Conservation (phyloP, 2,113 vertebrate genomes). For the Catharus bicknelli region DNA sequence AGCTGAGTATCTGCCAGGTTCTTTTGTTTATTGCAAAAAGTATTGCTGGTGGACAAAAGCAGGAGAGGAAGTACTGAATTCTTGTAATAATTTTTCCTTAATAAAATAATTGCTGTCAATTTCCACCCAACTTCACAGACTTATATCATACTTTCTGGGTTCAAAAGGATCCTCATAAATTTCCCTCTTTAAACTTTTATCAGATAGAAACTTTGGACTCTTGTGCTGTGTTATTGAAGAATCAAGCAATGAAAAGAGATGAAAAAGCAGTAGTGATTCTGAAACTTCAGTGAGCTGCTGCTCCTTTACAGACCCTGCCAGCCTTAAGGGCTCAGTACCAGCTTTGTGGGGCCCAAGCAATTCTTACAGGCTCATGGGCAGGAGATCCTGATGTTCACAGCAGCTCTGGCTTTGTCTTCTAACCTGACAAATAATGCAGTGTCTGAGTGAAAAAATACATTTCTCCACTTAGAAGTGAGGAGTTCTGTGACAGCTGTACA, state of each 20-base stretch:
- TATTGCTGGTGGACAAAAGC: background rate
- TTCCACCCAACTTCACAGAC: background rate
- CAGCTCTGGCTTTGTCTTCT: background rate
- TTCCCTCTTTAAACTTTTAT: background rate
- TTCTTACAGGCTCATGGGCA: background rate
- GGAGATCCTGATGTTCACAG: background rate
- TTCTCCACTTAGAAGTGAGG: background rate
- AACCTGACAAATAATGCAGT: background rate
- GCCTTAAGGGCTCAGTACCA: background rate
- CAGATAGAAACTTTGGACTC: background rate
- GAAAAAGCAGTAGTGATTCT: background rate
- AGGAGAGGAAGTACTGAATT: background rate
- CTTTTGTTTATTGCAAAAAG: background rate
- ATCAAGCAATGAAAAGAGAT: background rate
- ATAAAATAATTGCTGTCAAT: background rate
- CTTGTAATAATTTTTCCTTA: background rate
- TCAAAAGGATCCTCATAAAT: background rate
- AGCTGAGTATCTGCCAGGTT: background rate
- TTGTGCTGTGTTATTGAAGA: background rate
- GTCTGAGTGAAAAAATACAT: background rate
- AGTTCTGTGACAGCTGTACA: background rate
- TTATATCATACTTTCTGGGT: background rate
- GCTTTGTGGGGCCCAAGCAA: background rate
- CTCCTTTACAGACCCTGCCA: background rate
- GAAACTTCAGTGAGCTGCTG: background rate